Conservation (phyloP, 1,140 invertebrate genomes). For the Agrypnia vestita region DNA sequence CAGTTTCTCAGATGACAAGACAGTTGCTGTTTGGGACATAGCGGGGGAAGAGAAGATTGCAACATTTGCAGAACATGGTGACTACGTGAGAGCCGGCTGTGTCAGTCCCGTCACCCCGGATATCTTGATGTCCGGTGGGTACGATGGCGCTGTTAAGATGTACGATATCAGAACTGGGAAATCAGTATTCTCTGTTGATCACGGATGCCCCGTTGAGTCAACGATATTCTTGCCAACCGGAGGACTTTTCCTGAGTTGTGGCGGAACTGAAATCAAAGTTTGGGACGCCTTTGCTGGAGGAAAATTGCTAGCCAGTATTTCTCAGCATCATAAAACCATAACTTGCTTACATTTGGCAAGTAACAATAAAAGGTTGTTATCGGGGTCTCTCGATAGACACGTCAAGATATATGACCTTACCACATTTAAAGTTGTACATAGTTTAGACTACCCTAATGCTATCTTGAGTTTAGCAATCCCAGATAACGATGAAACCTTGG, state of each 20-base stretch:
- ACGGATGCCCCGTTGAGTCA: conserved; percentile 93
- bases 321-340: conserved; percentile 95
- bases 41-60: conserved; percentile 82
- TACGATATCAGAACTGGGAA: conserved; percentile 88
- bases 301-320: conserved; percentile 84
- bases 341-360: conserved; percentile 87
- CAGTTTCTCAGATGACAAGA: conserved; percentile 96
- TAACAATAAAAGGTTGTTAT: conserved; percentile 87
- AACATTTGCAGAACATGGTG: conserved; percentile 81
- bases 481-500: conserved; percentile 87
- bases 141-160: conserved; percentile 92
- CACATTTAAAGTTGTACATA: conserved; percentile 90
- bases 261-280: conserved; percentile 92
- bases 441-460: conserved; percentile 91
- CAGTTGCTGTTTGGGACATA: conserved; percentile 92
- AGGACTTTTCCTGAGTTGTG: conserved; percentile 92
- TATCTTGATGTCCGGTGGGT: conserved; percentile 90
- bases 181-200: conserved; percentile 85
- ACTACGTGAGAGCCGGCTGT: conserved; percentile 88
- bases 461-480: conserved; percentile 89
- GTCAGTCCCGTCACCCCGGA: conserved; percentile 84
- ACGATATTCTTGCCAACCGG: conserved; percentile 92
- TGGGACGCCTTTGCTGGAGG: conserved; percentile 94
- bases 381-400: conserved; percentile 93
- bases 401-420: conserved; percentile 95